Percentiles rank a stretch among this genome's conserved stretches.
phyloP scores from a whole-genome alignment of 2,797 vertebrate genomes.

The Melanotaenia parkinsoni region DNA sequence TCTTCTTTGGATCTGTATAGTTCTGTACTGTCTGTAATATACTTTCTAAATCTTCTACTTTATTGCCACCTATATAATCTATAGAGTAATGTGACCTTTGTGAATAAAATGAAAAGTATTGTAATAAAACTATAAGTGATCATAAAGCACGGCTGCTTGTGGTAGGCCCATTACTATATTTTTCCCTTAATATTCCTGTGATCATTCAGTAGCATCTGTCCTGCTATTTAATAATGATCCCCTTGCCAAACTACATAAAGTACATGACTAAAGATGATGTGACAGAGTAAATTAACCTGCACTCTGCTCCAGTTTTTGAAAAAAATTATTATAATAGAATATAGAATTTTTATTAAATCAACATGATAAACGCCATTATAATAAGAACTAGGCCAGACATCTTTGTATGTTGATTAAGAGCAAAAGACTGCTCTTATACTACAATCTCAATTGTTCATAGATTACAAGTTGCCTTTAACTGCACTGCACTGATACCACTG shows the following conservation, averaged over 20 bases:
- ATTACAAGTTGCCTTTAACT: neutral
- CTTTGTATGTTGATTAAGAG: neutral
- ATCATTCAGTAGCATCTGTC: neutral
- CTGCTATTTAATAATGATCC: neutral
- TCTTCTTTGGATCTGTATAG: neutral
- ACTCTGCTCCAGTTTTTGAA: neutral
- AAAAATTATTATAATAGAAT: too few species aligned
- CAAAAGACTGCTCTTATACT: neutral
- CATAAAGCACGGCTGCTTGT: neutral
- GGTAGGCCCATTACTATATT: neutral
- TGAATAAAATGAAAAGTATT: neutral
- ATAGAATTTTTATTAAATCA: neutral
- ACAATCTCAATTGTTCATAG: neutral
- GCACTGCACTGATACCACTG: slow-evolving; percentile 21
- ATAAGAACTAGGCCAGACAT: neutral
- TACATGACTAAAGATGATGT: neutral
- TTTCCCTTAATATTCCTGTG: neutral
- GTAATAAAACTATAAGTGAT: neutral
- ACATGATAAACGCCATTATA: neutral
- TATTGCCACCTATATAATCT: neutral
- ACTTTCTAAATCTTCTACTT: neutral
- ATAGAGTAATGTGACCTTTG: neutral
- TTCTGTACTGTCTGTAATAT: neutral
- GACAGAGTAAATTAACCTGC: neutral
- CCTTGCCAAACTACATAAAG: neutral